Evolutionary conservation across 1,140 invertebrate species (phyloP).

Genomic region (Drosophila funebris): DNA sequence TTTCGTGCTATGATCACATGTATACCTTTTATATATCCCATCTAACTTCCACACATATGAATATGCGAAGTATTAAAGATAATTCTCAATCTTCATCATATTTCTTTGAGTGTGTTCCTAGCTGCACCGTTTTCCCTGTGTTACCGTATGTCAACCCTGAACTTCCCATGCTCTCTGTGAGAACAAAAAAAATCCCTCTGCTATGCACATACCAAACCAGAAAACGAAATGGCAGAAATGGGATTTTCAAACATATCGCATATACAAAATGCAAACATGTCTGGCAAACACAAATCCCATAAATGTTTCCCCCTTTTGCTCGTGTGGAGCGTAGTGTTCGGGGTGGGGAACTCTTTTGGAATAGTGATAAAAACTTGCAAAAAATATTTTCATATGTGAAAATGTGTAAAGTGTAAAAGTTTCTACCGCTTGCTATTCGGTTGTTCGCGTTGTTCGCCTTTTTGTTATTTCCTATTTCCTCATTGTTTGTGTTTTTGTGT

Average conservation of each 20-base stretch:
- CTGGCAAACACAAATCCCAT: slow-evolving; percentile 81
- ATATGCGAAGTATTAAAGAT: background rate
- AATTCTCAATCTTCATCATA: slow-evolving; percentile 1
- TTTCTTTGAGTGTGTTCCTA: background rate
- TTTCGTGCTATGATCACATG: no score
- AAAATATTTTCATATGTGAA: slow-evolving; percentile 81
- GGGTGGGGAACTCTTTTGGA: slow-evolving; percentile 3
- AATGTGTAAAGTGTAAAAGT: slow-evolving; percentile 80
- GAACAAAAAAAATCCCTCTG: background rate
- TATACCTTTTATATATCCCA: no score
- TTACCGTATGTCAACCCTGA: background rate
- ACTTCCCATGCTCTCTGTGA: background rate
- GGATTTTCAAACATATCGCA: slow-evolving; percentile 81
- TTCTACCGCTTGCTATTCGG: slow-evolving; percentile 37
- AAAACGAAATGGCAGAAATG: slow-evolving; percentile 45
- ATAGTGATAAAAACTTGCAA: slow-evolving; percentile 74
- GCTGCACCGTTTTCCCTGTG: background rate
- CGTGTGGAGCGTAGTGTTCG: background rate
- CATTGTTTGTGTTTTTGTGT: slow-evolving; percentile 56
- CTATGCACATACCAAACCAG: slow-evolving; percentile 3
- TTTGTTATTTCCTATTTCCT: slow-evolving; percentile 65
- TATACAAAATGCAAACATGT: slow-evolving; percentile 82
- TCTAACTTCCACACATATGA: no score
- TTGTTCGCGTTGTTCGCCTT: slow-evolving; percentile 20
- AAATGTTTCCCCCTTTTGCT: slow-evolving; percentile 57